These are phyloP conservation scores for Carposina sasakii DNA, from an alignment of 1,140 invertebrate species.

Conservation along the genomic window DNA sequence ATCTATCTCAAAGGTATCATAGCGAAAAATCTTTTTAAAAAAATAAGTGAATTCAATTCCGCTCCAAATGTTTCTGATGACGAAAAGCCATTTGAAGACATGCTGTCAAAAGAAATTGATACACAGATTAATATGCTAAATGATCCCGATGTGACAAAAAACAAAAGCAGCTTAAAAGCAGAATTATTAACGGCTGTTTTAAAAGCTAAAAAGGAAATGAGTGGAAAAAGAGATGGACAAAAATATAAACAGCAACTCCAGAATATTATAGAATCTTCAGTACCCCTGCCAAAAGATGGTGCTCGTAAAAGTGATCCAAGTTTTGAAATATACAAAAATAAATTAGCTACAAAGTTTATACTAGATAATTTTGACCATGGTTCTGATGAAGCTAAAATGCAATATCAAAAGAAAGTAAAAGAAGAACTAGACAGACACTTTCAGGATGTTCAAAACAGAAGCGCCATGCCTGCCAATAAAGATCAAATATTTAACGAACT, in stretches of 20 bases:
- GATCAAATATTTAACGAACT: constrained; percentile 37
- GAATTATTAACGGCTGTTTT: constrained; percentile 23
- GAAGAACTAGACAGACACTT: constrained; percentile 31
- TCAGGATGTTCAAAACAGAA: constrained; percentile 25
- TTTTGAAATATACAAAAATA: constrained; percentile 43
- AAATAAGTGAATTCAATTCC: too few species aligned
- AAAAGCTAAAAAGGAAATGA: constrained; percentile 24
- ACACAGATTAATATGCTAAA: constrained; percentile 21
- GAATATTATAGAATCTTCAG: constrained; percentile 33
- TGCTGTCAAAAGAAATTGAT: constrained; percentile 32
- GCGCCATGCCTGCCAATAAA: constrained; percentile 24
- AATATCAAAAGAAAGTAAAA: constrained; percentile 30
- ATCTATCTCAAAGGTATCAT: too few species aligned
- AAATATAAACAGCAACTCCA: constrained; percentile 33
- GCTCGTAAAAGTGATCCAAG: constrained; percentile 24
- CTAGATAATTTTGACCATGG: constrained; percentile 41
- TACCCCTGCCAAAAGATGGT: constrained; percentile 24
- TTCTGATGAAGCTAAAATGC: constrained; percentile 28
- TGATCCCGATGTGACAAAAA: constrained; percentile 16
- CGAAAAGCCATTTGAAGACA: constrained; percentile 26
- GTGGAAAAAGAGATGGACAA: constrained; percentile 21
- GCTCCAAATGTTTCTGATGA: constrained; percentile 29
- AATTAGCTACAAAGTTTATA: constrained; percentile 35
- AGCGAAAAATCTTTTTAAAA: too few species aligned
- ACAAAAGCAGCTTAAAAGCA: constrained; percentile 9